These are phyloP conservation scores for Notarius quadriscutis DNA, from an alignment of 2,113 vertebrate species.

Conservation along the genomic window DNA sequence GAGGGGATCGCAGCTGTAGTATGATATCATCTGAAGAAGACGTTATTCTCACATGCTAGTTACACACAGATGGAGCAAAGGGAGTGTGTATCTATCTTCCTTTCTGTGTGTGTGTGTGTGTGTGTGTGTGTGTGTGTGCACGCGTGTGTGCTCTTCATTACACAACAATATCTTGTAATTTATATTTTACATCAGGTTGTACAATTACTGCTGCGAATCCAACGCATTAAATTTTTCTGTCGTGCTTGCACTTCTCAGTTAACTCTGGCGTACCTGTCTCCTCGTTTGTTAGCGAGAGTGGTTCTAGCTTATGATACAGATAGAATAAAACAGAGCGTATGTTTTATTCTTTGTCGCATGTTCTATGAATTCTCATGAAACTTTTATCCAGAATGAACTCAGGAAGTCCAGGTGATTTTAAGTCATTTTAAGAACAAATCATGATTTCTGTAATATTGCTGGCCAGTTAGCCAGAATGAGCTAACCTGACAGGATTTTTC, in stretches of 20 bases:
- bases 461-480: too few relatives aligned
- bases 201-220: neutral
- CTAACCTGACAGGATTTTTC: too few relatives aligned
- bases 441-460: too few relatives aligned
- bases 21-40: conserved; percentile 56
- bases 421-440: too few relatives aligned
- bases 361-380: neutral
- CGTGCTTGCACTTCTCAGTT: neutral
- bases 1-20: conserved; percentile 58
- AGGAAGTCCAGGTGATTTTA: too few relatives aligned
- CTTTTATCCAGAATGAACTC: too few relatives aligned
- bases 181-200: neutral
- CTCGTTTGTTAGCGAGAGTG: neutral
- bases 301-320: neutral
- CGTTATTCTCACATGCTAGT: conserved; percentile 19
- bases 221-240: neutral
- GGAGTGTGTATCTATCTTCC: neutral
- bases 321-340: too few relatives aligned
- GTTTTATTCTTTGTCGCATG: neutral
- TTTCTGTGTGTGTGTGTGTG: neutral
- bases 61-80: conserved; percentile 5
- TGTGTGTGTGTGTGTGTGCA: neutral
- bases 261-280: neutral
- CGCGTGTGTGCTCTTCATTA: neutral
- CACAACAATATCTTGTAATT: neutral